Conservation (phyloP, 2,888 invertebrate genomes). For the Stenodera caucasica region DNA sequence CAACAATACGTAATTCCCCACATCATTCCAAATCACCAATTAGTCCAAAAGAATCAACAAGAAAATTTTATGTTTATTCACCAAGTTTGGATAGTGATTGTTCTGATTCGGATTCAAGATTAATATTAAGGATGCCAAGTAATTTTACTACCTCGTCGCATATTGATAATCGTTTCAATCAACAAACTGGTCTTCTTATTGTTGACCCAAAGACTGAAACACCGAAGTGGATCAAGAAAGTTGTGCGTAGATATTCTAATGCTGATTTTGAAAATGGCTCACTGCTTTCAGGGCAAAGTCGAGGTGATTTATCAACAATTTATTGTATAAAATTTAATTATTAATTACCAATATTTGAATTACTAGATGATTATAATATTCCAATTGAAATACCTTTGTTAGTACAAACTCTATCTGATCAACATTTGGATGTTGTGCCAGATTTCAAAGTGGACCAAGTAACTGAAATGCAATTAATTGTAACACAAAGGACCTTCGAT, state of each 20-base stretch:
- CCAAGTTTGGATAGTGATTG: slow-evolving; percentile 55
- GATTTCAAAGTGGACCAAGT: slow-evolving; percentile 52
- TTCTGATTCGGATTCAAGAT: slow-evolving; percentile 54
- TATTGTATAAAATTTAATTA: background rate
- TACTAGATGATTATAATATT: slow-evolving; percentile 54
- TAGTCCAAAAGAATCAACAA: slow-evolving; percentile 49
- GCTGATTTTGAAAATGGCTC: slow-evolving; percentile 55
- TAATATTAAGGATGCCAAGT: slow-evolving; percentile 45
- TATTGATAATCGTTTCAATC: slow-evolving; percentile 30
- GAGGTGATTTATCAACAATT: slow-evolving; percentile 43
- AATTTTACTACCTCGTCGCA: slow-evolving; percentile 40
- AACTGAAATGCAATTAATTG: slow-evolving; percentile 53
- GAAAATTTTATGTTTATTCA: slow-evolving; percentile 55
- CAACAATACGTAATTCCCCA: slow-evolving; percentile 47
- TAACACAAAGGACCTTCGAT: slow-evolving; percentile 55
- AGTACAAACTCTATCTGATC: slow-evolving; percentile 53
- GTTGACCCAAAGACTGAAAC: slow-evolving; percentile 51
- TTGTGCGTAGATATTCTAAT: slow-evolving; percentile 54
- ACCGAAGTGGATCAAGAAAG: slow-evolving; percentile 55
- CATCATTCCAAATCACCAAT: slow-evolving; percentile 54
- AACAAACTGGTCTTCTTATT: slow-evolving; percentile 49
- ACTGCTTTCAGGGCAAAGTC: slow-evolving; percentile 54
- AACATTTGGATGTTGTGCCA: slow-evolving; percentile 53
- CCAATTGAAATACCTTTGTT: slow-evolving; percentile 55
- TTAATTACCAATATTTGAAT: background rate